Evolutionary conservation across 1,140 invertebrate genomes (phyloP).

Genomic region (Nebria ingens): DNA sequence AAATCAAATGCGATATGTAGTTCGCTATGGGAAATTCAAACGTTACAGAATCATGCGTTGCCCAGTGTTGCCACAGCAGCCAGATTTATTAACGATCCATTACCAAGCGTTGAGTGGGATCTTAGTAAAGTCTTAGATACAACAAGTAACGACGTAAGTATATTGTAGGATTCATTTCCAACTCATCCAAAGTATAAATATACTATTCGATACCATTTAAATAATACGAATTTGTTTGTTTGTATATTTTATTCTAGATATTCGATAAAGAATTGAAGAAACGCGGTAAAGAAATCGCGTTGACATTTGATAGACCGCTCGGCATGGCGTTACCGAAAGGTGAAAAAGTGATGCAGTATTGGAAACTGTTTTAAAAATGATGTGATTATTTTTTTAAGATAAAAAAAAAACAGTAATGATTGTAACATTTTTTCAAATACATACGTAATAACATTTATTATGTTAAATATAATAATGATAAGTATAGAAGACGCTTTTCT

Average conservation of each 20-base stretch:
- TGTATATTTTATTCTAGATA: slow-evolving; percentile 31
- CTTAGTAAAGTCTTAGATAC: slow-evolving; percentile 48
- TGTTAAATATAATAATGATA: slow-evolving; percentile 7
- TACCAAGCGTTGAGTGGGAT: slow-evolving; percentile 58
- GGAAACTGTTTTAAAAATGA: slow-evolving; percentile 28
- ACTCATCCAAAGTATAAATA: neutral
- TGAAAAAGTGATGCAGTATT: slow-evolving; percentile 42
- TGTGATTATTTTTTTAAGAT: slow-evolving; percentile 1
- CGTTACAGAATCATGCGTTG: slow-evolving; percentile 63
- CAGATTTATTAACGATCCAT: slow-evolving; percentile 50
- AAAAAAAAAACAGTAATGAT: neutral
- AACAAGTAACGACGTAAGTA: slow-evolving; percentile 43
- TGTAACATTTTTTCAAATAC: slow-evolving; percentile 9
- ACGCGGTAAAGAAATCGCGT: slow-evolving; percentile 46
- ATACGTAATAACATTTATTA: slow-evolving; percentile 11
- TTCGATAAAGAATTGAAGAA: slow-evolving; percentile 53
- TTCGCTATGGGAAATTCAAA: slow-evolving; percentile 83
- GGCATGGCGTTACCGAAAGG: slow-evolving; percentile 37
- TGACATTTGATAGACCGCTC: slow-evolving; percentile 50
- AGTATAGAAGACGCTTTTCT: neutral
- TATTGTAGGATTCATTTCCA: neutral
- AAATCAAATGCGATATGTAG: slow-evolving; percentile 72
- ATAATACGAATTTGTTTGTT: neutral
- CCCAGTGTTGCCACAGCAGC: slow-evolving; percentile 58
- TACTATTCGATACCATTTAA: neutral